Percentiles rank a stretch among this genome's conserved stretches.
Evolutionary conservation across 2,113 vertebrate species (phyloP).

Genomic region (Solea solea): DNA sequence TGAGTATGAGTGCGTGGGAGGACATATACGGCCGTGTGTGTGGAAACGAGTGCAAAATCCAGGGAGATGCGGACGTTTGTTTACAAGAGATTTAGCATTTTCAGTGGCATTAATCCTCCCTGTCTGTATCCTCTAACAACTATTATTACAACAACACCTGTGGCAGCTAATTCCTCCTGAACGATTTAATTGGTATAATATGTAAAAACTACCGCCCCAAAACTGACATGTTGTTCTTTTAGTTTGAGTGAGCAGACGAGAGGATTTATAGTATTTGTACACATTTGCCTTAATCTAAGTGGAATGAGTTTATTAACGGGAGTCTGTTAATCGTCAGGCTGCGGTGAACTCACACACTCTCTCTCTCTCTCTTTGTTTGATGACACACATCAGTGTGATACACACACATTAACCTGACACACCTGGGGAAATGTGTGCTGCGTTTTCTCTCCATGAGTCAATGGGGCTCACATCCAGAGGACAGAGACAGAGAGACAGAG

Average conservation of each 20-base stretch:
- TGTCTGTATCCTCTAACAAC: conserved; percentile 28
- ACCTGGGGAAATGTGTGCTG: too few relatives aligned
- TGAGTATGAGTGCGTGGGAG: conserved; percentile 1
- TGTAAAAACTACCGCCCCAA: not conserved
- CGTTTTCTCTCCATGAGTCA: too few relatives aligned
- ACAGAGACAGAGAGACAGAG: too few relatives aligned
- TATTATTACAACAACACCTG: conserved; percentile 14
- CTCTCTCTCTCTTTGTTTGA: too few relatives aligned
- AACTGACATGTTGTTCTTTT: not conserved
- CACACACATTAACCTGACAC: too few relatives aligned
- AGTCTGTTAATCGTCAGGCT: too few relatives aligned
- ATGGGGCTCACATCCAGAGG: too few relatives aligned
- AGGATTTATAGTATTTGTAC: not conserved
- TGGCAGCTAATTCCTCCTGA: conserved; percentile 15
- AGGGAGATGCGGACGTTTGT: conserved; percentile 19
- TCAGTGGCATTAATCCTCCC: conserved; percentile 48
- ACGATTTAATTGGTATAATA: conserved; percentile 25
- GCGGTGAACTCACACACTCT: too few relatives aligned
- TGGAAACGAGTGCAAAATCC: conserved; percentile 24
- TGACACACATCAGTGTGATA: too few relatives aligned
- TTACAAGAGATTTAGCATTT: conserved; percentile 43
- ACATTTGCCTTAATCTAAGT: too few relatives aligned
- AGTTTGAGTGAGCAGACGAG: not conserved
- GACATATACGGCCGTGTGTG: conserved; percentile 15
- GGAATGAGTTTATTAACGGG: too few relatives aligned